Conservation (phyloP, 2,113 vertebrate species). For the Onychostoma macrolepis region DNA sequence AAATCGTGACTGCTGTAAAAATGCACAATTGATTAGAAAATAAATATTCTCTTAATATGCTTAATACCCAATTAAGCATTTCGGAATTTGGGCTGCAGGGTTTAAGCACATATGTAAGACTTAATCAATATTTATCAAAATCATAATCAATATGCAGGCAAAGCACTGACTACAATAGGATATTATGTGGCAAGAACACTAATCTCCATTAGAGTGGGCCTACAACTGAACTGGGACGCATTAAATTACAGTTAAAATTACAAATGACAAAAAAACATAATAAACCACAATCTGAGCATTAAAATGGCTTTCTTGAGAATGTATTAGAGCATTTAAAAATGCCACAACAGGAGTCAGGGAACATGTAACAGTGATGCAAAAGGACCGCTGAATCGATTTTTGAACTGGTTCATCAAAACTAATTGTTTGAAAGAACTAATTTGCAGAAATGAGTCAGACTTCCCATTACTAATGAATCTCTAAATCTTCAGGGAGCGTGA, state of each 20-base stretch:
- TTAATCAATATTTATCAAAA: conserved; percentile 5
- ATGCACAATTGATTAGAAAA: background rate
- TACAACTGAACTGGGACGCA: background rate
- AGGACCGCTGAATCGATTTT: background rate
- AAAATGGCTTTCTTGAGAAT: background rate
- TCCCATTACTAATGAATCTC: background rate
- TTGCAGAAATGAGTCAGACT: background rate
- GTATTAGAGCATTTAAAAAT: background rate
- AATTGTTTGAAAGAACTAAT: conserved; percentile 17
- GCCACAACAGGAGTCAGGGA: background rate
- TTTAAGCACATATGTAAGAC: background rate
- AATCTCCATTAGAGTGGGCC: background rate
- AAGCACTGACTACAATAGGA: background rate
- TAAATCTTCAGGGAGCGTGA: background rate
- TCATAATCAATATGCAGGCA: background rate
- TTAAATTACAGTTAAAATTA: background rate
- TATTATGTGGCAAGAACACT: background rate
- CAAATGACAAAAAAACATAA: background rate
- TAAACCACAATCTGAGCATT: background rate
- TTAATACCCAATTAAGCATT: background rate
- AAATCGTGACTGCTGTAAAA: background rate
- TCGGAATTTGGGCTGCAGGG: background rate
- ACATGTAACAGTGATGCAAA: background rate
- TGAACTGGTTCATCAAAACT: background rate
- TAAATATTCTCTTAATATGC: background rate